phyloP scores from a whole-genome alignment of 2,113 vertebrate species.

The Taxidea taxus region DNA sequence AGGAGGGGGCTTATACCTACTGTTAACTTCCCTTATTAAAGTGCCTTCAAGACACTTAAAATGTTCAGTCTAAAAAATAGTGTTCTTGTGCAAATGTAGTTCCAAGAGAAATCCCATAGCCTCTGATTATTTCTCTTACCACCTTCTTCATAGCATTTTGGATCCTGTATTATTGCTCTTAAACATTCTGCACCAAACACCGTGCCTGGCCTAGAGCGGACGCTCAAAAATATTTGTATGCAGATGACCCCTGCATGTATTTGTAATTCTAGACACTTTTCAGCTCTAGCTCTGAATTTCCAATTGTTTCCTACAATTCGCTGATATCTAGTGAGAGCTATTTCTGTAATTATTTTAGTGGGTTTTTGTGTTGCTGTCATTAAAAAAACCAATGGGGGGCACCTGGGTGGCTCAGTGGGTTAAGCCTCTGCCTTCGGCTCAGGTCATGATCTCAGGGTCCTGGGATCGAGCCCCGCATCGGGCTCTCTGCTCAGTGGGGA shows the following conservation, averaged over 20 bases:
- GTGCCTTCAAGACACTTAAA: background rate
- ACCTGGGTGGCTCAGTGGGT: no score
- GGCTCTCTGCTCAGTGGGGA: no score
- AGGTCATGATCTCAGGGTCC: no score
- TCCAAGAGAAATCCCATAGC: background rate
- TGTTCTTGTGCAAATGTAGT: background rate
- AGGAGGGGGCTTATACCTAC: background rate
- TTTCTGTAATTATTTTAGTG: slow-evolving; percentile 4
- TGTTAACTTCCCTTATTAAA: background rate
- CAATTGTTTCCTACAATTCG: background rate
- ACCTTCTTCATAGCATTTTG: background rate
- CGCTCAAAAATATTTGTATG: background rate
- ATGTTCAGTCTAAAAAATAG: background rate
- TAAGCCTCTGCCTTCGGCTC: no score
- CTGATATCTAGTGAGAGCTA: background rate
- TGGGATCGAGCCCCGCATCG: no score
- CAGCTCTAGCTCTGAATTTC: slow-evolving; percentile 7
- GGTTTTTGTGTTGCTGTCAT: background rate
- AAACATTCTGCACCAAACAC: background rate
- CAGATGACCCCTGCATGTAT: background rate
- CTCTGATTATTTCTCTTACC: background rate
- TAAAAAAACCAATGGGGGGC: background rate
- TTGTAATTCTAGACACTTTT: background rate
- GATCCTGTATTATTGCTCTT: background rate
- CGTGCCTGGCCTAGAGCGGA: background rate